Percentiles rank a stretch among this genome's conserved stretches.
These are phyloP conservation scores for Phaetusa simplex DNA, from an alignment of 2,113 vertebrate species.

Conservation along the genomic window DNA sequence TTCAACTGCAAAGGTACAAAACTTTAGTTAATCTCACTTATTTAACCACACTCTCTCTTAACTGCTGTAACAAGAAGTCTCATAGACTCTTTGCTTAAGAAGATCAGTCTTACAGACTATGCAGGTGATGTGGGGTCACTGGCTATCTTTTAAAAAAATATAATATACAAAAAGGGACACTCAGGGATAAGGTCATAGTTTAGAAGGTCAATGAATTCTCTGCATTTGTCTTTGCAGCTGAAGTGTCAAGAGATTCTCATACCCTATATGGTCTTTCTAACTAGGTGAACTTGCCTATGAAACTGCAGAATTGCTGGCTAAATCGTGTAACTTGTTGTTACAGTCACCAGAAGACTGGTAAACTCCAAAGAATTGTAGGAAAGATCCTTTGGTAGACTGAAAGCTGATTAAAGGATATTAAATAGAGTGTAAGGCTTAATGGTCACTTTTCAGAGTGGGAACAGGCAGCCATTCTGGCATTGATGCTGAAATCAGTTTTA, in stretches of 20 bases:
- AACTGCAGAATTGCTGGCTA: background rate
- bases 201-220: background rate
- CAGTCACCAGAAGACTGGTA: background rate
- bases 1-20: background rate
- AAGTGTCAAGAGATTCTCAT: background rate
- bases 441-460: background rate
- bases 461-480: background rate
- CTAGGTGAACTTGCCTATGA: background rate
- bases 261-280: background rate
- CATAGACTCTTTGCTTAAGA: background rate
- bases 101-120: background rate
- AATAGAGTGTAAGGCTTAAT: background rate
- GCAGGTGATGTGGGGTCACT: background rate
- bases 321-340: background rate
- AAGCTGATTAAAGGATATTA: background rate
- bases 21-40: background rate
- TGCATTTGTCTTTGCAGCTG: background rate
- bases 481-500: background rate
- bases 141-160: background rate
- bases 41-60: background rate
- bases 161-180: background rate
- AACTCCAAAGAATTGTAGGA: background rate
- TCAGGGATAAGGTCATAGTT: background rate
- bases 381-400: background rate
- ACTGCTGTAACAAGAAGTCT: background rate